Conservation (phyloP, 1,140 invertebrate genomes). For the Drosophila navojoa region DNA sequence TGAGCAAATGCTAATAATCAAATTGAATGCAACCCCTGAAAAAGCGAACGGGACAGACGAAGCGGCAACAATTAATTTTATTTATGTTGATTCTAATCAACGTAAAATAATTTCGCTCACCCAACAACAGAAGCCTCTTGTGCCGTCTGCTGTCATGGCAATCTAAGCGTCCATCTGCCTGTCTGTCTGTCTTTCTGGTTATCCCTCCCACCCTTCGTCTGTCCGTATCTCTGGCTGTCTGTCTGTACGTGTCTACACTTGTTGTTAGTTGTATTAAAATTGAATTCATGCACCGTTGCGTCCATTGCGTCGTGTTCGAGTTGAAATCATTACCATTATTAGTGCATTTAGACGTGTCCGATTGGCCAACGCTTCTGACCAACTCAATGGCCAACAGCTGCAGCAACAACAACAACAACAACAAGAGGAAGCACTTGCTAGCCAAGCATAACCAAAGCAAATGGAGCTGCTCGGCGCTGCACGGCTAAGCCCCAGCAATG, state of each 20-base stretch:
- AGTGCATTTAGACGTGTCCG: conserved; percentile 36
- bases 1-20: conserved; percentile 67
- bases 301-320: conserved; percentile 17
- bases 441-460: conserved; percentile 34
- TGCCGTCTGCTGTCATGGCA: conserved; percentile 54
- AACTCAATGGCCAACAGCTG: conserved; percentile 21
- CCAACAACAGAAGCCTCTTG: conserved; percentile 21
- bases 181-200: conserved; percentile 19
- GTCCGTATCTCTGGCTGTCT: neutral
- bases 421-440: neutral
- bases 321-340: conserved; percentile 50
- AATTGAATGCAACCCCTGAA: conserved; percentile 74
- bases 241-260: conserved; percentile 15
- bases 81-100: conserved; percentile 82
- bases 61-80: conserved; percentile 80
- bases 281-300: conserved; percentile 62
- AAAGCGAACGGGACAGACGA: conserved; percentile 16
- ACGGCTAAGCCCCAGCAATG: conserved; percentile 32
- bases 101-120: conserved; percentile 38
- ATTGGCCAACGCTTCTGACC: conserved; percentile 28
- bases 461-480: conserved; percentile 35
- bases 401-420: conserved; percentile 1
- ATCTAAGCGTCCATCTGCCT: conserved; percentile 26
- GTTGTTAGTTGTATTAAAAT: conserved; percentile 46
- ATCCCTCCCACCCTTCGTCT: neutral